Base-by-base conservation (phyloP, 2,888 invertebrate species). In the Dione juno region DNA sequence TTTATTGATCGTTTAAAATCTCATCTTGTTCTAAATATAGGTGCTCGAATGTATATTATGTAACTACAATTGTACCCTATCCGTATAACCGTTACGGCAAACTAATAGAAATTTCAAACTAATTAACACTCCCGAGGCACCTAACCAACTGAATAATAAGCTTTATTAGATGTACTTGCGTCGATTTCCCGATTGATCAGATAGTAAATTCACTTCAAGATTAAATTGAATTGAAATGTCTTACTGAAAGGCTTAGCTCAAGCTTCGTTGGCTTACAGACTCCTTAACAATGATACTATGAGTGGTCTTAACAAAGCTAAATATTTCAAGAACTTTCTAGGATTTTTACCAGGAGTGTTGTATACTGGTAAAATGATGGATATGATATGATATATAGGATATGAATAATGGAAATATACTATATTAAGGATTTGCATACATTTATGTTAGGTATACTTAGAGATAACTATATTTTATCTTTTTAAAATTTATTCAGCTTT, bases 131-230 rank as follows among this genome's bases (percentile, higher is more conserved):
- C 64, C 40, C 40, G 52, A 52, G 64, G 40, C 19, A 65, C 52
- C 40, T 21, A 63, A 61, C 64, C 37, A 52, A 65, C 64, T 52
- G 52, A 65, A 65, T 48, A 63, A 65, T 52, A 21, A 40, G 28
- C 37, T 19, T 57, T 14, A 50, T 41, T n/a, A 48, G 40, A 59
- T 59, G 43, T 43, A 59, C 40, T 14, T 59, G 59, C 21, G 59
- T n/a, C 58, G 41, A 58, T 58, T 13, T 21, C 21, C 16, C 40
- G 21, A 10, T 10, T 21, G 41, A 59, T 59, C 21, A 28, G 59
- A 43, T 59, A 59, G 43, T 43, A 59, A 43, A 59, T 43, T 43
- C 21, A 59, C 59, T 59, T 43, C 7, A 58, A 41, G 41, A 14
- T 59, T 54, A 54, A n/a, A 54, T 54, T 54, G 54, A 59, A 43